Evolutionary conservation across 1,140 invertebrate species (phyloP).

Genomic region (Nixonia krombeini): DNA sequence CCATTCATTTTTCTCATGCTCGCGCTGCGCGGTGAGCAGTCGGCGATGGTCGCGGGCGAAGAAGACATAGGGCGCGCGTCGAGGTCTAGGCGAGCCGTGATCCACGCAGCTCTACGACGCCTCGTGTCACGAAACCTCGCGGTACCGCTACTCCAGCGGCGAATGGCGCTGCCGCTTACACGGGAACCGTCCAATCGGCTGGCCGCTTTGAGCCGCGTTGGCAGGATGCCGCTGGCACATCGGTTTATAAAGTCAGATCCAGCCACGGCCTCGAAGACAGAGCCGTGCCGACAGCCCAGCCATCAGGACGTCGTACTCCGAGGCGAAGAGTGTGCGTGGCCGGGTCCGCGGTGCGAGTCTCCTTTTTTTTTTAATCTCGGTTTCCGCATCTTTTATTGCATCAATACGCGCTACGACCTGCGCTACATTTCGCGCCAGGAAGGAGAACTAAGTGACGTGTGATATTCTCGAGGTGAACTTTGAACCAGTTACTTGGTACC

Average conservation of each 20-base stretch:
- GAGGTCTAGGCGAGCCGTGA: constrained; percentile 1
- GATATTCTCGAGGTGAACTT: constrained; percentile 30
- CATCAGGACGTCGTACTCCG: constrained; percentile 61
- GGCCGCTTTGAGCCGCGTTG: constrained; percentile 38
- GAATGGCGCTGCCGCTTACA: constrained; percentile 43
- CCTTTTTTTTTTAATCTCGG: constrained; percentile 21
- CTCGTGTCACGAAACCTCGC: neutral
- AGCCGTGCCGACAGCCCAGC: constrained; percentile 68
- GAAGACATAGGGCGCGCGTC: constrained; percentile 11
- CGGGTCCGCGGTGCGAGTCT: constrained; percentile 42
- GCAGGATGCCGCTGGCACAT: constrained; percentile 49
- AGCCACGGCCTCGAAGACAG: constrained; percentile 66
- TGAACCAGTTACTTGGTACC: constrained; percentile 36
- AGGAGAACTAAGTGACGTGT: constrained; percentile 12
- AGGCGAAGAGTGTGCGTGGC: constrained; percentile 46
- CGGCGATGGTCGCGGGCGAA: constrained; percentile 11
- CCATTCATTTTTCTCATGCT: neutral
- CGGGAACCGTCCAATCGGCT: constrained; percentile 47
- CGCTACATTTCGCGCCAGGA: no score
- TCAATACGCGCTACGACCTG: no score
- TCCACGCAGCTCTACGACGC: neutral
- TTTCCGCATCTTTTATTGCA: no score
- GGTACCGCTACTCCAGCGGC: constrained; percentile 59
- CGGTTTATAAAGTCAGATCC: constrained; percentile 70
- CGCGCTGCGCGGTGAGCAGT: neutral